Evolutionary conservation across 2,888 invertebrate genomes (phyloP).

Genomic region (Harpalus rufipes): DNA sequence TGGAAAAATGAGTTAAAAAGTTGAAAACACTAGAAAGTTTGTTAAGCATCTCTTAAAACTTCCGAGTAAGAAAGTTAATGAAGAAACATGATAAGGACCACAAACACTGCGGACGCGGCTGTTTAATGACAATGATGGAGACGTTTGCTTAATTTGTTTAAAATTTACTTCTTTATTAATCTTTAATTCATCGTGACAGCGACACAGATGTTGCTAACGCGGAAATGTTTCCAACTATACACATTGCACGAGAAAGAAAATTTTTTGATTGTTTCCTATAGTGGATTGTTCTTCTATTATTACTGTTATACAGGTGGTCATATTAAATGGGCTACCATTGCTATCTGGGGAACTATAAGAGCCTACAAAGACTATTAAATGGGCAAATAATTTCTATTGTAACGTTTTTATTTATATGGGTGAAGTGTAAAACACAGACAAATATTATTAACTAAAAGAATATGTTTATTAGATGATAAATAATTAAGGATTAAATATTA

Average conservation of each 20-base stretch:
- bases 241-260: not conserved
- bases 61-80: conserved; percentile 55
- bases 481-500: too few relatives aligned
- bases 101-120: conserved; percentile 28
- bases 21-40: conserved; percentile 45
- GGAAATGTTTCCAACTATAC: not conserved
- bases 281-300: too few relatives aligned
- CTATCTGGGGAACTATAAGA: too few relatives aligned
- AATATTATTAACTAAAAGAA: too few relatives aligned
- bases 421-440: too few relatives aligned
- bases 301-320: too few relatives aligned
- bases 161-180: conserved; percentile 36
- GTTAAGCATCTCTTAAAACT: conserved; percentile 55
- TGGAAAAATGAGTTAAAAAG: conserved; percentile 58
- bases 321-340: too few relatives aligned
- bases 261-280: not conserved
- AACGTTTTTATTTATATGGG: too few relatives aligned
- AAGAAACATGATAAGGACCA: conserved; percentile 58
- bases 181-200: conserved; percentile 12
- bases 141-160: conserved; percentile 49
- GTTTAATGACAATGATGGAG: conserved; percentile 36
- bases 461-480: too few relatives aligned
- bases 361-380: too few relatives aligned
- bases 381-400: too few relatives aligned
- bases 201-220: not conserved